phyloP scores from a whole-genome alignment of 2,797 vertebrate genomes.

The Amniataba percoides region DNA sequence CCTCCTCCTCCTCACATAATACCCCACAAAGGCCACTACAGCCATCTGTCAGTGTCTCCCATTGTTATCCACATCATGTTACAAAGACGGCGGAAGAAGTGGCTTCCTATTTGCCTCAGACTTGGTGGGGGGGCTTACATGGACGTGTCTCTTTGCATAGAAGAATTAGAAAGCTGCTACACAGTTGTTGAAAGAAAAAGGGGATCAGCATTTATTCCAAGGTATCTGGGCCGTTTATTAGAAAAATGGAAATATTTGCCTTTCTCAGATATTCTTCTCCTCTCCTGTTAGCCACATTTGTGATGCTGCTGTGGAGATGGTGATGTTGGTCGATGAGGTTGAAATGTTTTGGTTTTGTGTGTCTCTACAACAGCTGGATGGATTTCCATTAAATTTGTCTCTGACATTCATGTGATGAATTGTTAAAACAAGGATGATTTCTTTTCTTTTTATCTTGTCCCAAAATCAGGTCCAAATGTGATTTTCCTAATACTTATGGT shows the following conservation, averaged over 20 bases:
- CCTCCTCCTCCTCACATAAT: constrained; percentile 23
- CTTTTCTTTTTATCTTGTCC: not conserved
- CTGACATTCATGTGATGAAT: not conserved
- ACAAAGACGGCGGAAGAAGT: not conserved
- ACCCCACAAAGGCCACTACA: constrained; percentile 38
- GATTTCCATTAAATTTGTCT: not conserved
- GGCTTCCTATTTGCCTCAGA: constrained; percentile 7
- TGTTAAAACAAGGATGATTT: no score
- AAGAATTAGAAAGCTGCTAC: not conserved
- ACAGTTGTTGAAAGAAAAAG: not conserved
- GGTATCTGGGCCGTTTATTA: not conserved
- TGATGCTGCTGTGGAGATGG: not conserved
- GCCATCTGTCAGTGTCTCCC: constrained; percentile 68
- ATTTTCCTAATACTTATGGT: not conserved
- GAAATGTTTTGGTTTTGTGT: not conserved
- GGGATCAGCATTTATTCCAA: not conserved
- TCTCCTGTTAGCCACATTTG: not conserved
- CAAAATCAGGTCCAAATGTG: not conserved
- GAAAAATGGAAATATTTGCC: not conserved
- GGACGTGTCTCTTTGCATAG: not conserved
- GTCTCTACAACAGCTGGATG: no score
- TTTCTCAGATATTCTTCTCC: not conserved
- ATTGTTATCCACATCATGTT: constrained; percentile 49
- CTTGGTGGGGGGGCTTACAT: not conserved
- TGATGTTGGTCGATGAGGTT: no score